Conservation (phyloP, 2,113 vertebrate species). For the Bubo blakistoni region DNA sequence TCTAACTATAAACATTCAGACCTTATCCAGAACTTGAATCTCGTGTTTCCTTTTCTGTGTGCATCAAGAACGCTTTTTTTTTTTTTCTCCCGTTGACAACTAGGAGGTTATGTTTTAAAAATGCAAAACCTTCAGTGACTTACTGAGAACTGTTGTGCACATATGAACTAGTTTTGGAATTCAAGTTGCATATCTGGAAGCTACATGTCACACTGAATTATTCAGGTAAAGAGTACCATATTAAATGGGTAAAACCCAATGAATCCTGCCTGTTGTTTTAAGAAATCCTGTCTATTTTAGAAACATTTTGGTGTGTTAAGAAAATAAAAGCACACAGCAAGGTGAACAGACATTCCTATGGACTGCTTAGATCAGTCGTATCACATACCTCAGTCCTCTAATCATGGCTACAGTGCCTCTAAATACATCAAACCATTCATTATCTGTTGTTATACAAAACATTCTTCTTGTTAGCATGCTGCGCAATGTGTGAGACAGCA, state of each 20-base stretch:
- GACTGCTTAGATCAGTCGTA: background rate
- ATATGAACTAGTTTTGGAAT: constrained; percentile 6
- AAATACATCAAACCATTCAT: background rate
- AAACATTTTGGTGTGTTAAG: background rate
- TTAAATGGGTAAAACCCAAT: background rate
- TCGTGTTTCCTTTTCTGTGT: background rate
- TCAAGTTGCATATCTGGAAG: background rate
- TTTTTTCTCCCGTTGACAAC: background rate
- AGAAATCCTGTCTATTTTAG: background rate
- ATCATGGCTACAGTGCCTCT: background rate
- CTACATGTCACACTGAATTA: constrained; percentile 10
- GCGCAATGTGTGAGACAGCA: background rate
- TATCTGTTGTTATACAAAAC: background rate
- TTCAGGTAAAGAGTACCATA: background rate
- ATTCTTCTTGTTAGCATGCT: background rate
- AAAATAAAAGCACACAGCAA: background rate
- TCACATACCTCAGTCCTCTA: background rate
- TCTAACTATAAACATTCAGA: background rate
- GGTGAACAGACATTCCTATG: background rate
- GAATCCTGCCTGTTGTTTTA: background rate
- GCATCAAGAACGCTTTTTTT: background rate
- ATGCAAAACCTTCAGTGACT: background rate
- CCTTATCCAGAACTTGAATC: background rate
- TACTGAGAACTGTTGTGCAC: background rate
- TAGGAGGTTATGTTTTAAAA: constrained; percentile 8